Conservation (phyloP, 2,888 invertebrate genomes). For the Phaedon cochleariae region DNA sequence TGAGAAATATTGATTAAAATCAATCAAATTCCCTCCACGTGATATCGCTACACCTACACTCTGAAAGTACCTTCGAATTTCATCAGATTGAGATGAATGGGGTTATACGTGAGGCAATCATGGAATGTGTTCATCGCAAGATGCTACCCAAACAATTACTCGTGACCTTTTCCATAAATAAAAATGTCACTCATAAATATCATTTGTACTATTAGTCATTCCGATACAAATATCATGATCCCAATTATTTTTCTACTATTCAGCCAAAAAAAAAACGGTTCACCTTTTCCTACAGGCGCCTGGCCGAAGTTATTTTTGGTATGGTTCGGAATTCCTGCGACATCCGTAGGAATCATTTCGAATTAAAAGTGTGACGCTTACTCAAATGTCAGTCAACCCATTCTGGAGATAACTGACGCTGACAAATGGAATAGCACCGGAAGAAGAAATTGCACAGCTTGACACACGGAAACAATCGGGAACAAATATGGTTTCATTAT, state of each 20-base stretch:
- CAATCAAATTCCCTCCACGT: too few species aligned
- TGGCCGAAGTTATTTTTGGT: constrained; percentile 32
- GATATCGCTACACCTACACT: too few species aligned
- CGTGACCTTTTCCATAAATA: too few species aligned
- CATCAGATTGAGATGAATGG: too few species aligned
- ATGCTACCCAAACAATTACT: too few species aligned
- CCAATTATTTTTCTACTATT: constrained; percentile 6
- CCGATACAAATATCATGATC: constrained; percentile 5
- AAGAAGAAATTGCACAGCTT: background rate
- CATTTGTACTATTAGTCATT: background rate
- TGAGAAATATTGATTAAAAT: too few species aligned
- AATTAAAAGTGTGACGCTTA: constrained; percentile 30
- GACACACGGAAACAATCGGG: background rate
- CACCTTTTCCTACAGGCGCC: constrained; percentile 31
- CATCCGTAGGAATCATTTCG: constrained; percentile 26
- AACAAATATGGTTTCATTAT: too few species aligned
- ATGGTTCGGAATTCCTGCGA: constrained; percentile 21
- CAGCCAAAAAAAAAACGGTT: constrained; percentile 22
- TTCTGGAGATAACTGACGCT: constrained; percentile 22
- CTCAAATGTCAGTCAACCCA: constrained; percentile 28
- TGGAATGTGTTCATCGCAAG: too few species aligned
- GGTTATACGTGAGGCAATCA: too few species aligned
- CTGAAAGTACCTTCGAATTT: too few species aligned
- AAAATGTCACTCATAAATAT: too few species aligned
- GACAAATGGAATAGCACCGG: constrained; percentile 26